These are phyloP conservation scores for Ichneumoninae sp. DNA, from an alignment of 2,888 invertebrate genomes.

Conservation along the genomic window DNA sequence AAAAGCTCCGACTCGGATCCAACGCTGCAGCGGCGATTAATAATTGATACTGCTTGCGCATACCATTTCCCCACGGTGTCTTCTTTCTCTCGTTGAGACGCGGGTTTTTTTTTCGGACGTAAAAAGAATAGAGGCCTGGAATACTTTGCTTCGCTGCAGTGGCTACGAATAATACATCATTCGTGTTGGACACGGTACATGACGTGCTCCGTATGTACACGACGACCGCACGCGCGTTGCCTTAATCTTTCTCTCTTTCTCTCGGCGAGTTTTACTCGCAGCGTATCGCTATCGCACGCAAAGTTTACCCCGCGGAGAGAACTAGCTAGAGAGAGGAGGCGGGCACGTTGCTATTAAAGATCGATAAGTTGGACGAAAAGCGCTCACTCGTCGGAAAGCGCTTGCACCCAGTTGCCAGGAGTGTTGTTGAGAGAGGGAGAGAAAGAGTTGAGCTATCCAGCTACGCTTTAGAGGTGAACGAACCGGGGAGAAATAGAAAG, in stretches of 20 bases:
- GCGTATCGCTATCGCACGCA: conserved; percentile 24
- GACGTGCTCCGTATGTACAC: neutral
- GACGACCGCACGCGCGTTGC: neutral
- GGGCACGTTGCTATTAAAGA: conserved; percentile 56
- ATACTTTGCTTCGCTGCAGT: conserved; percentile 5
- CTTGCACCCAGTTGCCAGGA: conserved; percentile 34
- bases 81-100: neutral
- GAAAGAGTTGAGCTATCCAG: conserved; percentile 26
- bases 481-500: conserved; percentile 46
- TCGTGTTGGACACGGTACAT: neutral
- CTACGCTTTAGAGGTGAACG: conserved; percentile 51
- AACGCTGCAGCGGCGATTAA: neutral
- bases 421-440: neutral
- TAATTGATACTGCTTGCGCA: neutral
- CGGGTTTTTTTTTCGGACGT: neutral
- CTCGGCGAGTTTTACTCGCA: conserved; percentile 5
- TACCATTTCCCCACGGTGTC: neutral
- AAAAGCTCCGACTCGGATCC: neutral
- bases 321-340: conserved; percentile 4
- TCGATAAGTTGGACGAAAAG: conserved; percentile 64
- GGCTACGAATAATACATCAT: conserved; percentile 21
- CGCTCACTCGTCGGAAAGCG: conserved; percentile 48
- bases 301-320: conserved; percentile 22
- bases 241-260: neutral
- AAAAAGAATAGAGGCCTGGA: conserved; percentile 8